Conservation (phyloP, 2,888 invertebrate species). For the Leistus spinibarbis region DNA sequence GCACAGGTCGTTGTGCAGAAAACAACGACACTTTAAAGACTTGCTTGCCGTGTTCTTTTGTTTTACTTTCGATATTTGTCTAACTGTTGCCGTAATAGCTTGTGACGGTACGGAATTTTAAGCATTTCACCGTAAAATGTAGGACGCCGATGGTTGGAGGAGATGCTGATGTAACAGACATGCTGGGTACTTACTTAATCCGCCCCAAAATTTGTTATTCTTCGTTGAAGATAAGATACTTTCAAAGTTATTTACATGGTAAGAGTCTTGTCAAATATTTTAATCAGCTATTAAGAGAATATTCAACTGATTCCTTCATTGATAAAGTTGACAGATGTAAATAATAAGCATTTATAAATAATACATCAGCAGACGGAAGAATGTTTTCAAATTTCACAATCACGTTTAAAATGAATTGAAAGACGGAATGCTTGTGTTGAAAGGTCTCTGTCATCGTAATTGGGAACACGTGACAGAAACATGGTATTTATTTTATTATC, state of each 20-base stretch:
- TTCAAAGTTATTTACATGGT: background rate
- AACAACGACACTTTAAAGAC: constrained; percentile 16
- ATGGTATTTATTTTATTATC: background rate
- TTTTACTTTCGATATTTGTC: constrained; percentile 26
- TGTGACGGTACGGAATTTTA: background rate
- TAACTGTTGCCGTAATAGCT: constrained; percentile 1
- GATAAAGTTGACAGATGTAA: background rate
- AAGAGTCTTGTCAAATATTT: background rate
- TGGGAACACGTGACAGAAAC: background rate
- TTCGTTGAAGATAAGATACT: background rate
- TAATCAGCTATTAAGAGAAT: background rate
- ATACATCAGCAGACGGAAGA: background rate
- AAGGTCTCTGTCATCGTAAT: background rate
- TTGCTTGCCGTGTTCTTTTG: constrained; percentile 4
- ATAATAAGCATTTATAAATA: background rate
- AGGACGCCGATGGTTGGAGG: background rate
- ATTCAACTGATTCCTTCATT: background rate
- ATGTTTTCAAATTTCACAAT: background rate
- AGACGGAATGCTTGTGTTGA: background rate
- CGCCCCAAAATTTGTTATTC: constrained; percentile 18
- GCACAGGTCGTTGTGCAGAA: constrained; percentile 41
- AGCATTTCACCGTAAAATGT: background rate
- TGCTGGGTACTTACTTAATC: background rate
- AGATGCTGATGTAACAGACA: background rate
- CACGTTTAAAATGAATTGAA: background rate